Evolutionary conservation across 1,140 invertebrate genomes (phyloP), one percentile per base, ranked within the genome.

Genomic region (Drosophila repletoides): DNA sequence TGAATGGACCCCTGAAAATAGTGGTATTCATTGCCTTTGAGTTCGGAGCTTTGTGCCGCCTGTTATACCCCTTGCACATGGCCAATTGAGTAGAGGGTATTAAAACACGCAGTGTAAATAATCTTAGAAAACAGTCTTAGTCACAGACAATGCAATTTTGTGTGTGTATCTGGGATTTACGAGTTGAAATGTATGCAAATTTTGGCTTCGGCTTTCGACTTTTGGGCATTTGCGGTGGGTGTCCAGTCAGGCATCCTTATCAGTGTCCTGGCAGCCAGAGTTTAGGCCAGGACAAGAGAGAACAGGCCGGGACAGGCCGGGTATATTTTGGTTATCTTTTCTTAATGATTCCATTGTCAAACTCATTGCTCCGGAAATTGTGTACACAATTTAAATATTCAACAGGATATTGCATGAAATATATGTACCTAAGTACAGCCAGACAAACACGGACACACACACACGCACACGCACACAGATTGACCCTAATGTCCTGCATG

Each of bases 351-450:
- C 79, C 71, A 83, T 83, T 83, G 79, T 84, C 74, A 83, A 84
- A 83, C 58, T 68, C 79, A 84, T 79, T 77, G 70, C 80, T 77
- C 68, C 70, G 79, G 74, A 83, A 83, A 77, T 84, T 84, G 79
- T 79, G 74, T 72, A 84, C 79, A 84, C 79, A 83, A 83, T 84
- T 83, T 83, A 83, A 83, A 83, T 83, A 83, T 83, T 84, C 79
- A 84, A 79, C 79, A 83, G 79, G 79, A 83, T 83, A 83, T 83
- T 84, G 74, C 79, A 84, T 83, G 74, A 72, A 71, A 83, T 84
- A 77, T 76, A 83, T 84, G 73, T 76, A 70, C 77, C 76, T 77
- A 61, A 72, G 49, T 43, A 63, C 2, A 43, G 28, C 34, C 48
- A 69, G 40, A 63, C 45, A 68, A 26, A 40, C 21, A 38, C 19